These are phyloP conservation scores for Sterrhoptilus dennistouni DNA, from an alignment of 2,113 vertebrate genomes.

Conservation along the genomic window DNA sequence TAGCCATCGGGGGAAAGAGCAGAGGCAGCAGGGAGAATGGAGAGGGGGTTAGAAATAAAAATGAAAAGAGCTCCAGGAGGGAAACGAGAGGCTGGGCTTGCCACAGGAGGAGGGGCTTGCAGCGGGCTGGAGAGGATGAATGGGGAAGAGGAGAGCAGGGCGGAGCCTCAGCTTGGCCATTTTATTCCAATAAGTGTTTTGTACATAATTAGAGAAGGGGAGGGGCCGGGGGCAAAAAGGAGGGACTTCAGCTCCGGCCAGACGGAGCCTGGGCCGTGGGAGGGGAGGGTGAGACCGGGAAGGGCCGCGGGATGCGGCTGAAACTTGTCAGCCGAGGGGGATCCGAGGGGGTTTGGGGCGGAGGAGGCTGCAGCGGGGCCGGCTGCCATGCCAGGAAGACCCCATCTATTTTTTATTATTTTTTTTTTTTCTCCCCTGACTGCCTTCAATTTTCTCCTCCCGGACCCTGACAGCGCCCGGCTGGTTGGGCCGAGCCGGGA, in stretches of 20 bases:
- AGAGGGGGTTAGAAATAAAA: constrained; percentile 75
- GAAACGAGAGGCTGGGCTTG: constrained; percentile 69
- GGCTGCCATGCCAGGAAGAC: background rate
- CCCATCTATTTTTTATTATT: background rate
- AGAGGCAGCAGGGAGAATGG: constrained; percentile 44
- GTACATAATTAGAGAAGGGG: constrained; percentile 48
- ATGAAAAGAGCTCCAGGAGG: constrained; percentile 72
- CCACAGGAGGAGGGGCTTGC: constrained; percentile 61
- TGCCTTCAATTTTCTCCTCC: background rate
- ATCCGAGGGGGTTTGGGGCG: background rate
- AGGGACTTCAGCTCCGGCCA: constrained; percentile 18
- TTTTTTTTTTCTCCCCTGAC: fast-evolving
- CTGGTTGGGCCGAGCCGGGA: background rate
- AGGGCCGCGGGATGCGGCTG: background rate
- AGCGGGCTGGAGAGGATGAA: constrained; percentile 61
- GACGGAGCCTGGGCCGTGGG: background rate
- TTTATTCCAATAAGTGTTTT: constrained; percentile 65
- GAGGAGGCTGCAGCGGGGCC: background rate
- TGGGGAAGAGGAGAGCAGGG: constrained; percentile 63
- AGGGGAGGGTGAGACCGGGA: background rate
- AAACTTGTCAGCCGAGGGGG: background rate
- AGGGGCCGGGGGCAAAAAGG: background rate
- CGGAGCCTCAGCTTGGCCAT: constrained; percentile 57
- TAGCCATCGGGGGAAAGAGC: constrained; percentile 71
- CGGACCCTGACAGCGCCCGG: background rate